A percentile compares a stretch with the other conserved stretches of the same genome.
Evolutionary conservation across 2,888 invertebrate species (phyloP).

Genomic region (Leptura quadrifasciata): DNA sequence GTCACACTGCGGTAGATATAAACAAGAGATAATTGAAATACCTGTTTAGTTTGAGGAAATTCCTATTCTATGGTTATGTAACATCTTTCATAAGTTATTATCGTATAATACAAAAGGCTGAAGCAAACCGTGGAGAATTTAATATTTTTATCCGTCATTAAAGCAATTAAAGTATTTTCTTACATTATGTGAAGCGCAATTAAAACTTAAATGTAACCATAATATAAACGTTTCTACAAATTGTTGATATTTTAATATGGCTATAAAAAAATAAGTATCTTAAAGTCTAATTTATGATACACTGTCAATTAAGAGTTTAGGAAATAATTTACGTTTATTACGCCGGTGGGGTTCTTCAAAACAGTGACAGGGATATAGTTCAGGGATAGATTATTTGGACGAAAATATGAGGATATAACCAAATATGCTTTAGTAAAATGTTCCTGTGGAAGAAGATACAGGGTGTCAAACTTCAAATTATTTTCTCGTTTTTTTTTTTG

Average conservation of each 20-base stretch:
- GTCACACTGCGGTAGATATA: neutral
- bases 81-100: constrained; percentile 16
- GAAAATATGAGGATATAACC: no score
- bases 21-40: constrained; percentile 10
- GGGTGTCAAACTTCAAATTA: no score
- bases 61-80: neutral
- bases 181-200: neutral
- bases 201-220: neutral
- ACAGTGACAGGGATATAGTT: no score
- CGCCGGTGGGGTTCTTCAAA: no score
- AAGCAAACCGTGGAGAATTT: constrained; percentile 8
- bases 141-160: constrained; percentile 24
- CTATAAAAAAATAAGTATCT: neutral
- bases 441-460: no score
- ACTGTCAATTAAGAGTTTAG: neutral
- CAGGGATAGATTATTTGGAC: no score
- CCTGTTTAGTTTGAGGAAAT: constrained; percentile 24
- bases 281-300: neutral
- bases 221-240: neutral
- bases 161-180: constrained; percentile 16
- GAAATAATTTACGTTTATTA: neutral
- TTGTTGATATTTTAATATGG: neutral
- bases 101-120: constrained; percentile 3
- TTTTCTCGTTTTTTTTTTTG: no score
- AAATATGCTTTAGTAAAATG: no score